These are phyloP conservation scores for Hestina assimilis DNA, from an alignment of 1,140 invertebrate species.

Conservation along the genomic window DNA sequence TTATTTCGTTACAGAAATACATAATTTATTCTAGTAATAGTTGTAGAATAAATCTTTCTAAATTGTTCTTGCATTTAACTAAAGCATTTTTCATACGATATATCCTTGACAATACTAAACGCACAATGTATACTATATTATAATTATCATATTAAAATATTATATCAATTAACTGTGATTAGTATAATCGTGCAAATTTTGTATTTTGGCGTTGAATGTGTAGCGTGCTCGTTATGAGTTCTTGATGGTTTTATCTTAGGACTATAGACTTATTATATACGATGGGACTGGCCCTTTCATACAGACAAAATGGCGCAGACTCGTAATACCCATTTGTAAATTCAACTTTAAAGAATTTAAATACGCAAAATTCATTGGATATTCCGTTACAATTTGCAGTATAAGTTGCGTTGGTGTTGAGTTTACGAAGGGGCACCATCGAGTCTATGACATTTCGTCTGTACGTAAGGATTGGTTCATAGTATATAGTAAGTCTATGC, in stretches of 20 bases:
- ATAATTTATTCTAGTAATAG: neutral
- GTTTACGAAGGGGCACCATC: too few relatives aligned
- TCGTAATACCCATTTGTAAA: too few relatives aligned
- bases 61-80: slow-evolving; percentile 1
- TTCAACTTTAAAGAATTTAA: too few relatives aligned
- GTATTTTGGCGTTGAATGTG: neutral
- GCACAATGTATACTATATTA: neutral
- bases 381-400: too few relatives aligned
- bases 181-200: neutral
- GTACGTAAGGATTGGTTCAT: too few relatives aligned
- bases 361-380: too few relatives aligned
- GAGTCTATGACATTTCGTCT: too few relatives aligned
- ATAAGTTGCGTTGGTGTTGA: too few relatives aligned
- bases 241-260: neutral
- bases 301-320: too few relatives aligned
- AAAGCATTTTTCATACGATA: neutral
- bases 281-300: too few relatives aligned
- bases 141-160: neutral
- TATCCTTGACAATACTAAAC: neutral
- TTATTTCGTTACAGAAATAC: neutral
- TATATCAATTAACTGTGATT: slow-evolving; percentile 2
- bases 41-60: slow-evolving; percentile 1
- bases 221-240: neutral
- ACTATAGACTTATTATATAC: too few relatives aligned
- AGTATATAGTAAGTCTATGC: too few relatives aligned